These are phyloP conservation scores for Lerema accius DNA, from an alignment of 1,140 invertebrate genomes.

Conservation along the genomic window DNA sequence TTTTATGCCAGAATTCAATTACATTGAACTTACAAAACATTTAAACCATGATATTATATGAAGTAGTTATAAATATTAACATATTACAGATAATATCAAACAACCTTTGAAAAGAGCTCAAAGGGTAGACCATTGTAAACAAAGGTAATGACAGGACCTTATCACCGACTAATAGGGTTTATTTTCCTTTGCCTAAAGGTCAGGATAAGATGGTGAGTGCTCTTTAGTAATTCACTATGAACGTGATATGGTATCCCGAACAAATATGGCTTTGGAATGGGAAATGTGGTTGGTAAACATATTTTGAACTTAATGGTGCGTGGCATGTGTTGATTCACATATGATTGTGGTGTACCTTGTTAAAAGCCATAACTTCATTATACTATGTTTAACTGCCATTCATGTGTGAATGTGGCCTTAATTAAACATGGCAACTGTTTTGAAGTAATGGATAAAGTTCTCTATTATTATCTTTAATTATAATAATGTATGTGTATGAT, in stretches of 20 bases:
- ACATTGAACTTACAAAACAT: too few relatives aligned
- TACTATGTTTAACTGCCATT: not conserved
- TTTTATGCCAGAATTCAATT: too few relatives aligned
- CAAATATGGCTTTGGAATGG: constrained; percentile 50
- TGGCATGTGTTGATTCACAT: constrained; percentile 17
- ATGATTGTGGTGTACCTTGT: not conserved
- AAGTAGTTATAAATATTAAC: constrained; percentile 23
- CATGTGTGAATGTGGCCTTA: not conserved
- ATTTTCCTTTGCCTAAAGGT: constrained; percentile 2
- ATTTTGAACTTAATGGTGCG: constrained; percentile 45
- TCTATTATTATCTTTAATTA: too few relatives aligned
- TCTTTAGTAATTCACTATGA: constrained; percentile 35
- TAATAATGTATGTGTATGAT: too few relatives aligned
- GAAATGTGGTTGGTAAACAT: constrained; percentile 44
- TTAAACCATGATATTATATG: not conserved
- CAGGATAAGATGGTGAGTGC: constrained; percentile 10
- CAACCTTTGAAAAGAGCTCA: constrained; percentile 22
- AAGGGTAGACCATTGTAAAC: constrained; percentile 25
- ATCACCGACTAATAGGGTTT: not conserved
- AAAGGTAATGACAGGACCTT: constrained; percentile 8
- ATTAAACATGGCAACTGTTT: too few relatives aligned
- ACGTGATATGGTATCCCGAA: constrained; percentile 42
- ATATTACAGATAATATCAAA: constrained; percentile 22
- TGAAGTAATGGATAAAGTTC: too few relatives aligned
- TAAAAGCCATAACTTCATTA: not conserved